Conservation (phyloP, 2,113 vertebrate species). For the Neolamprologus fasciatus region DNA sequence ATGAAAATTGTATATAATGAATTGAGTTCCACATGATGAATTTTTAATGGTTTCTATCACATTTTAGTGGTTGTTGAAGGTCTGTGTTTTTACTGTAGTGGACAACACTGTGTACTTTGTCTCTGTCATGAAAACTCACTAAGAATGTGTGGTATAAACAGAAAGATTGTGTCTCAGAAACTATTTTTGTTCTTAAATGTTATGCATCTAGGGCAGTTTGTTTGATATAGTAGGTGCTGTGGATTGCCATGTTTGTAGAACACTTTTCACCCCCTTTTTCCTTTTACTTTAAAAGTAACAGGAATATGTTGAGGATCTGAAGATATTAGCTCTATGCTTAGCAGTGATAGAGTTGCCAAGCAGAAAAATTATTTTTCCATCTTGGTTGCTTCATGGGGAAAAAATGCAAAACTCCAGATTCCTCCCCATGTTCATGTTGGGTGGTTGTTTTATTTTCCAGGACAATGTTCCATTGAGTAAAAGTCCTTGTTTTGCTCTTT, state of each 20-base stretch:
- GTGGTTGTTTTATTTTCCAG: slow-evolving; percentile 59
- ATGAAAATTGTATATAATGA: slow-evolving; percentile 61
- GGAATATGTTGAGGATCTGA: slow-evolving; percentile 42
- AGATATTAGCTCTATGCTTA: slow-evolving; percentile 35
- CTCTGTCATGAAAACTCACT: slow-evolving; percentile 56
- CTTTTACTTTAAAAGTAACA: slow-evolving; percentile 27
- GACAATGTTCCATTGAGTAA: slow-evolving; percentile 51
- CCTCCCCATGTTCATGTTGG: slow-evolving; percentile 53
- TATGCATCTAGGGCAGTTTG: slow-evolving; percentile 30
- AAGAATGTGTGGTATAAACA: slow-evolving; percentile 54
- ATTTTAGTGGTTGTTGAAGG: slow-evolving; percentile 60
- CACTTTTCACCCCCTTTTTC: background rate
- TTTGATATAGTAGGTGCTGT: slow-evolving; percentile 47
- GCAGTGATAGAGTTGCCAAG: slow-evolving; percentile 33
- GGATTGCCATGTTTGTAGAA: slow-evolving; percentile 41
- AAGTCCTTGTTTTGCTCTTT: slow-evolving; percentile 59
- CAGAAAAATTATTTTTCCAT: slow-evolving; percentile 60
- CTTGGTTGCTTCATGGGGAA: slow-evolving; percentile 60
- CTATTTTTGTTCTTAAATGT: slow-evolving; percentile 44
- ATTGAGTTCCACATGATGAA: slow-evolving; percentile 24
- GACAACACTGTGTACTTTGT: slow-evolving; percentile 60
- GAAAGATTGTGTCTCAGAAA: slow-evolving; percentile 45
- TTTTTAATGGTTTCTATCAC: slow-evolving; percentile 50
- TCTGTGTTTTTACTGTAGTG: slow-evolving; percentile 64
- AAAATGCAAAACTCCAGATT: slow-evolving; percentile 66